Evolutionary conservation across 2,888 invertebrate species (phyloP), one percentile per base, ranked within the genome.

Genomic region (Meiosimyza platycephala): DNA sequence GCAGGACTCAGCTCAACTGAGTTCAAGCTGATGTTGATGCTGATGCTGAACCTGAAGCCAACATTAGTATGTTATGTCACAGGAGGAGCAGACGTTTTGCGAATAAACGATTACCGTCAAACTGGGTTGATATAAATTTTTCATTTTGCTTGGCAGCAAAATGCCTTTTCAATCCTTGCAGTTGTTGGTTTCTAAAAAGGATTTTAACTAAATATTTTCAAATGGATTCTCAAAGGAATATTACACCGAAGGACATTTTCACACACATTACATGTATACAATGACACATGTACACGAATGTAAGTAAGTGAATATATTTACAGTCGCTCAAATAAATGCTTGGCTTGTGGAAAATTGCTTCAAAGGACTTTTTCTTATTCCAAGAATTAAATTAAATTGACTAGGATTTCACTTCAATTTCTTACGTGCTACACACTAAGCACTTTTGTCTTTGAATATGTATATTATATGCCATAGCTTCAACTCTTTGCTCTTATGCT

Each of bases 91-190:
- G 50, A 18, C 15, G 22, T 7, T 40, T 40, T 40, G 9, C 40
- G 9, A 9, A 6, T 40, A 40, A 18, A 63, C 50, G 63, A 63
- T 50, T 63, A 48, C 63, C 63, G 63, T 16, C 50, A 22, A 22
- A 54, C 66, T 33, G 33, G 40, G 18, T 47, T 12, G 66, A 55
- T 66, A 66, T 66, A 55, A 66, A 52, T 54, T 66, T 66, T 66
- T 66, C 54, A 40, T 66, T 66, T 66, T 40, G 66, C 54, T 54
- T 66, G 54, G 66, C 66, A 55, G 66, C 66, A 11, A 40, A 54
- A 66, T 66, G 40, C 66, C 55, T n/a, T 50, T 55, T 52, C 40
- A 66, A 48, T 55, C 33, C 54, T 54, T 55, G 66, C 33, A 54
- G 40, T 40, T 55, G 22, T 66, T 40, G 66, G n/a, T 65, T 65